Evolutionary conservation across 2,113 vertebrate species (phyloP).

Genomic region (Parotia lawesii): DNA sequence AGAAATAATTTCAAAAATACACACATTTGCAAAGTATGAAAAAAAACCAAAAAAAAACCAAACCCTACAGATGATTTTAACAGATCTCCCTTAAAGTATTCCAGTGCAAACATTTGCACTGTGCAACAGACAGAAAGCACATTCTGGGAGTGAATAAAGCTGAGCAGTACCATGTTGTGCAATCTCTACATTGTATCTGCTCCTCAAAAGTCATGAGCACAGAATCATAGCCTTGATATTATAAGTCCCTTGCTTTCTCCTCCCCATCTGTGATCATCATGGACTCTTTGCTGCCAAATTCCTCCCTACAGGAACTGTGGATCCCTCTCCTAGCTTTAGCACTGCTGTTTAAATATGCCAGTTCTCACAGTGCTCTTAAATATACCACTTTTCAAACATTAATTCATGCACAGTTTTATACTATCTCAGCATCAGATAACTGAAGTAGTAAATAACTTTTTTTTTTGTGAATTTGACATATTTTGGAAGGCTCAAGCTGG

Average conservation of each 20-base stretch:
- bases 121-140: not conserved
- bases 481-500: not conserved
- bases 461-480: not conserved
- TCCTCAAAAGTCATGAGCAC: not conserved
- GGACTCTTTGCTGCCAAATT: not conserved
- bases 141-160: not conserved
- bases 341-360: not conserved
- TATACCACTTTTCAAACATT: not conserved
- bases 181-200: not conserved
- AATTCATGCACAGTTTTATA: not conserved
- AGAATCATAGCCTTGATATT: not conserved
- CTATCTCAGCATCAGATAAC: not conserved
- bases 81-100: not conserved
- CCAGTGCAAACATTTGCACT: not conserved
- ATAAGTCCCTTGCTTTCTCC: not conserved
- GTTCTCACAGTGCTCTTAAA: not conserved
- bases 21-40: not conserved
- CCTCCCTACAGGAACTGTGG: not conserved
- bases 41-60: too few relatives aligned
- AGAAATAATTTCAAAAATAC: not conserved
- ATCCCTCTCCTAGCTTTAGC: not conserved
- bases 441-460: not conserved
- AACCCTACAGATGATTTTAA: not conserved
- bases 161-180: not conserved
- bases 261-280: not conserved